Percentiles rank a stretch among this genome's conserved stretches.
Evolutionary conservation across 2,113 vertebrate species (phyloP).

Genomic region (Heteronetta atricapilla): DNA sequence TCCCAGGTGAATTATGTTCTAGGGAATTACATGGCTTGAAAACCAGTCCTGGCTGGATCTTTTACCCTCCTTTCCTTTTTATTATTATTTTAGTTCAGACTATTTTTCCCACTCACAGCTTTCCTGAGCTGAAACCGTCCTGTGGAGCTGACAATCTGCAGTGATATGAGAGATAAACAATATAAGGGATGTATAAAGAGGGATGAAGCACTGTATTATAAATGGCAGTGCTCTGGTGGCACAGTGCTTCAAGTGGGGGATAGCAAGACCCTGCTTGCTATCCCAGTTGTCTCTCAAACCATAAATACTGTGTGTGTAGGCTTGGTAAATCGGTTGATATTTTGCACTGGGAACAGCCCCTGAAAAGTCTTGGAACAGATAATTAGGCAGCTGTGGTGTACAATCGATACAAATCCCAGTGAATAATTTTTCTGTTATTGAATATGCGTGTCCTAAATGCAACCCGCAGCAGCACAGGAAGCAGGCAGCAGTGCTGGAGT

Average conservation of each 20-base stretch:
- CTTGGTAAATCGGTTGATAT: background rate
- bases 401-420: background rate
- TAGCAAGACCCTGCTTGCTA: background rate
- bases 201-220: background rate
- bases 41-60: constrained; percentile 8
- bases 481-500: background rate
- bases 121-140: background rate
- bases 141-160: background rate
- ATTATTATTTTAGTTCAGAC: background rate
- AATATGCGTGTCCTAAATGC: background rate
- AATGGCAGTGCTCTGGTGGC: background rate
- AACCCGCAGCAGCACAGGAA: background rate
- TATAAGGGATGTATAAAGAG: background rate
- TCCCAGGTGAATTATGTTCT: constrained; percentile 39
- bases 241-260: background rate
- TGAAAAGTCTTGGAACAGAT: background rate
- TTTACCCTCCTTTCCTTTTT: background rate
- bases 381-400: background rate
- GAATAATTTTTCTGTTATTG: background rate
- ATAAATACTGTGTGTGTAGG: background rate
- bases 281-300: background rate
- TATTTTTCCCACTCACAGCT: constrained; percentile 28
- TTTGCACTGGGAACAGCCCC: background rate
- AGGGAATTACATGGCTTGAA: constrained; percentile 31
- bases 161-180: background rate